Base-by-base conservation (phyloP, 2,113 vertebrate genomes). In the Microtus richardsoni region DNA sequence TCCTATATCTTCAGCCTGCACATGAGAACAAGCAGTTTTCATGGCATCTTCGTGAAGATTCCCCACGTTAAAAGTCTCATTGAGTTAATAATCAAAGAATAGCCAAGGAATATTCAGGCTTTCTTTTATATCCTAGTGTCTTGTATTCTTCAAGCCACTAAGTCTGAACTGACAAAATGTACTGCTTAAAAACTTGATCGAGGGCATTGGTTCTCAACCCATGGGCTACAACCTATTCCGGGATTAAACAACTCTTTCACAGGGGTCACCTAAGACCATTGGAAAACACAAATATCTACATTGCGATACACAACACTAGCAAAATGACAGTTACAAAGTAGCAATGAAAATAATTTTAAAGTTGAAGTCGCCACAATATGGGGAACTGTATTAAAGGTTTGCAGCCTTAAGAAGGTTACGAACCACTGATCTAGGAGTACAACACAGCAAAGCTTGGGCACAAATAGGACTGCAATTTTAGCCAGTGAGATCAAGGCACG, bases 71-170 rank as follows among this genome's bases (percentile, higher is more conserved):
- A 74, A 94, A 60, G 21, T 14, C 47, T 73, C 85, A 0, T 47
- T 94, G 77, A 85, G 3, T 88, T 91, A 75, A 86, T 41, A 91
- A 92, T 79, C 58, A 85, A 62, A 82, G 12, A 90, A 78, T 88
- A 79, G 89, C 17, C 16, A 84, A 91, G 17, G 2, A 84, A 58
- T 85, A 10, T 85, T 84, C 33, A 75, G 26, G 33, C 36, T 92
- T 79, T 28, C 39, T 28, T 84, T 94, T 90, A 58, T 74, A 39
- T 86, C 54, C 4, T 54, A 62, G 58, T 2, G 16, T 79, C 26
- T 80, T 30, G 73, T 94, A 70, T 80, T 90, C 47, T 88, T 14
- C 13, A 88, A 58, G 47, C 10, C 79, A 22, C 8, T 91, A 92
- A 58, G 36, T 26, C 71, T 39, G 44, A 91, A 62, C 8, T 74